Conservation (phyloP, 2,797 vertebrate genomes). For the Sorex maritimensis region DNA sequence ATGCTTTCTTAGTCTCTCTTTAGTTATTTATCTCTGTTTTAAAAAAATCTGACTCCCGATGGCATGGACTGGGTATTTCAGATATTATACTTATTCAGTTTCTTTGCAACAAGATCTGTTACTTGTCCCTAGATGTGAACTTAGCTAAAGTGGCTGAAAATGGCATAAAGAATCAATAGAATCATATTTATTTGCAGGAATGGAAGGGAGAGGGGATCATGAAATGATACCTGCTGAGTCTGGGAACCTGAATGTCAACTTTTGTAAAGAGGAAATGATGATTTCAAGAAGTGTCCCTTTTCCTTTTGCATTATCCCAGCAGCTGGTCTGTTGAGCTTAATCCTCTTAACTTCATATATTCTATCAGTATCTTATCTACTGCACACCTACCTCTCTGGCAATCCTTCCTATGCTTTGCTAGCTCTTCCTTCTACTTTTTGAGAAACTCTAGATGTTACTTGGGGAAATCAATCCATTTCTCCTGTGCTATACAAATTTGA, state of each 20-base stretch:
- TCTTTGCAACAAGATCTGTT: constrained; percentile 21
- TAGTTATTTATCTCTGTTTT: neutral
- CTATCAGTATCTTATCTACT: constrained; percentile 88
- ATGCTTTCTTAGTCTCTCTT: constrained; percentile 26
- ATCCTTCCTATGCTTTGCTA: constrained; percentile 72
- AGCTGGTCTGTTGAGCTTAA: constrained; percentile 89
- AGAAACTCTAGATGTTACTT: constrained; percentile 13
- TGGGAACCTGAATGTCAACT: constrained; percentile 82
- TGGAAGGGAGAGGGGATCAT: neutral
- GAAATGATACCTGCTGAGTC: neutral
- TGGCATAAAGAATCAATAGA: constrained; percentile 2
- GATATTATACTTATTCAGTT: neutral
- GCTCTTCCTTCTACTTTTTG: constrained; percentile 54
- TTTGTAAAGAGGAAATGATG: constrained; percentile 85
- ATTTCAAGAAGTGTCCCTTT: constrained; percentile 77
- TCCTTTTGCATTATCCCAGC: constrained; percentile 81
- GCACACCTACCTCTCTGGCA: constrained; percentile 78
- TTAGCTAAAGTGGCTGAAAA: constrained; percentile 51
- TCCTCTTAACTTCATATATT: constrained; percentile 89
- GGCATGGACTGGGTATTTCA: neutral
- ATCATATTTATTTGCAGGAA: neutral
- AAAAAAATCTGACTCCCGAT: neutral
- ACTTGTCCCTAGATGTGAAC: neutral
- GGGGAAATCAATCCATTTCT: constrained; percentile 55
- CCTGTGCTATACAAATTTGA: constrained; percentile 23